Base-by-base conservation (phyloP, 2,113 vertebrate genomes). In the Lepus timidus region DNA sequence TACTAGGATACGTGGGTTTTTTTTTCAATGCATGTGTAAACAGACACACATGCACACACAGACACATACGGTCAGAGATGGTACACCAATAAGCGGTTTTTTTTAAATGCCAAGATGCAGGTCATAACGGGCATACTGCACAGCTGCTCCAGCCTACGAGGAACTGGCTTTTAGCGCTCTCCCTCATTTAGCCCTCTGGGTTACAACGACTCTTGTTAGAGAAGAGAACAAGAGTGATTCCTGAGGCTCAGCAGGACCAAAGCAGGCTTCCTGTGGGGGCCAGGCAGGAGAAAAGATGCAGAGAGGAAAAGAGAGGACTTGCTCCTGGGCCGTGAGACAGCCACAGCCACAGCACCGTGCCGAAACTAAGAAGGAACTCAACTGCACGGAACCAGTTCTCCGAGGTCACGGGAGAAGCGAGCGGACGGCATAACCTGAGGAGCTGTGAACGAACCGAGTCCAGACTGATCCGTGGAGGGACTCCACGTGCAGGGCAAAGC, bases 361-460 rank as follows among this genome's bases (percentile, higher is more conserved):
- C 87, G 75, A 91, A 86, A 71, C 12, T 6, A 25, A 70, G 86
- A 79, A n/a, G 61, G n/a, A 51, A 79, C 65, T 25, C 39, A 86
- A 51, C 20, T 16, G 67, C 79, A 52, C 52, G 49, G 25, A 23
- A 3, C 3, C 71, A 67, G 31, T 25, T 67, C 80, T 86, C 70
- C 70, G 83, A 75, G 65, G 23, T 75, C 70, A 79, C 29, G 39
- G 68, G 90, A 65, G 91, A 82, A 31, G 51, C 19, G 65, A 93
- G 85, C 27, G 64, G 62, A 64, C 25, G 67, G 27, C 31, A 39
- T 33, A 61, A 65, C 70, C 67, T 1, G 23, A 91, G 58, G 58
- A 67, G 23, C 82, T 55, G 68, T 33, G 70, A 86, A 71, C 25
- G 6, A 90, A 86, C 65, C 64, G 14, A 78, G 80, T 12, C 25